Evolutionary conservation across 2,113 vertebrate genomes (phyloP), one percentile per base, ranked within the genome.

Genomic region (Vanacampus margaritifer): DNA sequence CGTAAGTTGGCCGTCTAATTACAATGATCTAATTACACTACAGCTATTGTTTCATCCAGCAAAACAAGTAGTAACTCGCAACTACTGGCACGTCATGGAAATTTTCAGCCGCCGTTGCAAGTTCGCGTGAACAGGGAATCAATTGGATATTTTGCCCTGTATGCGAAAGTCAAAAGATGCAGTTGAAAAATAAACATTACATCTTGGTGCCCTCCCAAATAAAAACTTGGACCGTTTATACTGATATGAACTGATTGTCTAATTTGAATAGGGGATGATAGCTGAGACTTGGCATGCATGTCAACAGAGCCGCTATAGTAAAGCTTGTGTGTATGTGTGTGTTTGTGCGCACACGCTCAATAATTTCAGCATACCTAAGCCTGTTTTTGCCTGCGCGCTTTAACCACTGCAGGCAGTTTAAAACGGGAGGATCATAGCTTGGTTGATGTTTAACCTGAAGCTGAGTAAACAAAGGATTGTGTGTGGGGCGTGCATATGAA

Each of bases 351-450:
- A 58, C 17, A 46, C 41, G 67, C 68, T 68, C 61, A 54, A 14
- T 65, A 23, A 54, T 71, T 59, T 9, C 39, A 46, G 28, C 66
- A 79, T 80, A 78, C 71, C 69, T 67, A 0, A 48, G 67, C 76
- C 65, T 84, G 79, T 74, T 76, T 78, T 54, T 72, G 66, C 73
- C 26, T 67, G 72, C 24, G 69, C 50, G 71, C 60, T 50, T 67
- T 17, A n/a, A 9, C 7, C 12, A 58, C 56, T 36, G 28, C 28
- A 35, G 56, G 56, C 56, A 48, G 14, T 61, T 61, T 39, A 61
- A 61, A 61, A 67, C 14, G 11, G 17, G 59, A 8, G 54, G 50
- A 73, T 75, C 41, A 63, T 1, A 57, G 65, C 69, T 50, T 81
- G 74, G 84, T 39, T 74, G 76, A 82, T 65, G 54, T 32, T 74